Conservation (phyloP, 1,140 invertebrate species). For the Eupeodes corollae region DNA sequence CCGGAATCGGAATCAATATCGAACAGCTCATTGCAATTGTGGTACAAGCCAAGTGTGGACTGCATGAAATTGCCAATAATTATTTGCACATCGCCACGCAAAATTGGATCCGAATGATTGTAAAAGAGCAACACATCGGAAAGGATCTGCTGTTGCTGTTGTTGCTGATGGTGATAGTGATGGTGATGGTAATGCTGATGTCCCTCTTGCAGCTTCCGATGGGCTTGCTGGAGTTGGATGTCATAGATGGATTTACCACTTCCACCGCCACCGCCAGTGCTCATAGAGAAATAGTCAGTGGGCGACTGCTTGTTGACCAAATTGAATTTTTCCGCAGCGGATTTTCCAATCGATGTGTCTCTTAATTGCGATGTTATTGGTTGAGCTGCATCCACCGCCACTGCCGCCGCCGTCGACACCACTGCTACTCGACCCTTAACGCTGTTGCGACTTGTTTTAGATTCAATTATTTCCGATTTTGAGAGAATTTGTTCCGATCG, state of each 20-base stretch:
- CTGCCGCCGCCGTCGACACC: conserved; percentile 11
- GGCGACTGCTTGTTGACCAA: conserved; percentile 2
- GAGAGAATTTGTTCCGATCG: conserved; percentile 11
- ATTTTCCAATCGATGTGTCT: conserved; percentile 7
- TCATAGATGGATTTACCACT: neutral
- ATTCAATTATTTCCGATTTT: conserved; percentile 25
- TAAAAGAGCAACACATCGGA: conserved; percentile 57
- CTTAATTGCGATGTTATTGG: too few relatives aligned
- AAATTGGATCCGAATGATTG: conserved; percentile 64
- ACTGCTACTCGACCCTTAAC: neutral
- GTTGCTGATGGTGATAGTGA: neutral
- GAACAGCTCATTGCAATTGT: conserved; percentile 14
- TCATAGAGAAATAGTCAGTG: neutral
- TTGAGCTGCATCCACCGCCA: conserved; percentile 13
- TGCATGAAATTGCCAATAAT: conserved; percentile 51
- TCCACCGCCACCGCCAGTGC: neutral
- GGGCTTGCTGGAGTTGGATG: too few relatives aligned
- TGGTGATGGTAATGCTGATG: neutral
- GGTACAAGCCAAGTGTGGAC: conserved; percentile 18
- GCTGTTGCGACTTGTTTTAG: conserved; percentile 5
- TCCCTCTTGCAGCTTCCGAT: neutral
- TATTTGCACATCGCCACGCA: conserved; percentile 56
- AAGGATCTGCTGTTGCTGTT: conserved; percentile 38
- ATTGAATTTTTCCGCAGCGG: conserved; percentile 13
- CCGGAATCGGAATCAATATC: too few relatives aligned